Evolutionary conservation across 2,797 vertebrate genomes (phyloP).

Genomic region (Nasua narica): DNA sequence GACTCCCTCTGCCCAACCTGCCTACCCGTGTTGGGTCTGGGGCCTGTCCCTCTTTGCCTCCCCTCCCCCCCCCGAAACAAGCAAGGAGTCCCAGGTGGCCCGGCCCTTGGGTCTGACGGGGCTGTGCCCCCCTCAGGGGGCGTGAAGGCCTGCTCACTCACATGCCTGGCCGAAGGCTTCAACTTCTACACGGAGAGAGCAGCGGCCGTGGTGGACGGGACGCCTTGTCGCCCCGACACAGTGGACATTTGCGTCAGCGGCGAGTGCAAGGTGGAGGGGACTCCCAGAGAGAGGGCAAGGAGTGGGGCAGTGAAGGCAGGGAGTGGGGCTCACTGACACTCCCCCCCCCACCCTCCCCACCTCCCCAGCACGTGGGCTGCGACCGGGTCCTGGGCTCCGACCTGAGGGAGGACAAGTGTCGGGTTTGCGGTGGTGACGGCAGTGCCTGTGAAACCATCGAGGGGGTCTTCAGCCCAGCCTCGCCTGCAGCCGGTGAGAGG

Average conservation of each 20-base stretch:
- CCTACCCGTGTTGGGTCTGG: neutral
- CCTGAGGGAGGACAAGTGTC: conserved; percentile 94
- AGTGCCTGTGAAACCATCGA: conserved; percentile 94
- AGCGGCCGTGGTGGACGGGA: conserved; percentile 95
- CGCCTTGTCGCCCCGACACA: conserved; percentile 92
- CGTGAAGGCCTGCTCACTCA: conserved; percentile 96
- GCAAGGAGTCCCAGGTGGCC: neutral
- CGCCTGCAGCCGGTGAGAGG: conserved; percentile 91
- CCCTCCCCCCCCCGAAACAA: neutral
- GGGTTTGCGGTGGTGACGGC: conserved; percentile 94
- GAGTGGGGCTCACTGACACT: neutral
- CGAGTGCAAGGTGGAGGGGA: conserved; percentile 92
- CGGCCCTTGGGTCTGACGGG: neutral
- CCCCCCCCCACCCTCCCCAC: fast-evolving
- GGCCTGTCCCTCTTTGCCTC: neutral
- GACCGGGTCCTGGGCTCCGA: conserved; percentile 95
- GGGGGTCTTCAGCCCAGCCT: conserved; percentile 92
- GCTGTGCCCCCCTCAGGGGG: conserved; percentile 86
- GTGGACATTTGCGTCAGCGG: conserved; percentile 96
- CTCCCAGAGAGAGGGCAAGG: neutral
- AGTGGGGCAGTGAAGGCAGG: fast-evolving
- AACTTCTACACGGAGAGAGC: conserved; percentile 99
- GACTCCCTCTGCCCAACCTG: too few species aligned
- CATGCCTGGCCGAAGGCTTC: conserved; percentile 96
- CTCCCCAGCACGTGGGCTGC: conserved; percentile 93